Evolutionary conservation across 2,888 invertebrate genomes (phyloP), one percentile per base, ranked within the genome.

Genomic region (Aphidius colemani): DNA sequence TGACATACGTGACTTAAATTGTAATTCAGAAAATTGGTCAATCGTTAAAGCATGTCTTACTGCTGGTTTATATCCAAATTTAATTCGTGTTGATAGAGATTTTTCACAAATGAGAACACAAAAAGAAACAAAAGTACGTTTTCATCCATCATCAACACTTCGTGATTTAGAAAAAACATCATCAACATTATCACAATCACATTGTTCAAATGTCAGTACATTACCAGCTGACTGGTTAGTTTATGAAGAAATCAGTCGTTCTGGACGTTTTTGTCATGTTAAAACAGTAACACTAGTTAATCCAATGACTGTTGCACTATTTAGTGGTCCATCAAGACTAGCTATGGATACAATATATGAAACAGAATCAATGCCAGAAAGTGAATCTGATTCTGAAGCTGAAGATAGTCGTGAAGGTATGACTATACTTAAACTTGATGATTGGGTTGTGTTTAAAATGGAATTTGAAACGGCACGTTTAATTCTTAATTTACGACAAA

Each of bases 51-150:
- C 94, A 0, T 94, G 94, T 2, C 84, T 98, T 44, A 89, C 90
- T 40, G 92, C 93, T 5, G 97, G 98, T 0, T 85, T 94, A 65
- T 98, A 97, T 83, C 98, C 98, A 0, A 93, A 94, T 72, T 82
- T 98, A 51, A 92, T 93, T 13, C 86, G 90, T 18, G 88, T 92
- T 1, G 90, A 92, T 77, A 83, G 90, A 10, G 86, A 87, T 30
- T 85, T 87, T 40, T 80, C 83, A 10, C 85, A 87, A 2, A 78
- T 93, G 9, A 83, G 89, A 13, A 90, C 91, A 7, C 87, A 88
- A 75, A 89, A 85, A 78, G 85, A 88, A 73, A 85, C 84, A 49
- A 87, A 86, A 72, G 87, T 90, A 0, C 80, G 83, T 11, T 84
- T 95, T 84, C 82, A 91, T 84, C 81, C 84, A 74, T 82, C 88